Base-by-base conservation (phyloP, 2,113 vertebrate genomes). In the Oryzias javanicus region DNA sequence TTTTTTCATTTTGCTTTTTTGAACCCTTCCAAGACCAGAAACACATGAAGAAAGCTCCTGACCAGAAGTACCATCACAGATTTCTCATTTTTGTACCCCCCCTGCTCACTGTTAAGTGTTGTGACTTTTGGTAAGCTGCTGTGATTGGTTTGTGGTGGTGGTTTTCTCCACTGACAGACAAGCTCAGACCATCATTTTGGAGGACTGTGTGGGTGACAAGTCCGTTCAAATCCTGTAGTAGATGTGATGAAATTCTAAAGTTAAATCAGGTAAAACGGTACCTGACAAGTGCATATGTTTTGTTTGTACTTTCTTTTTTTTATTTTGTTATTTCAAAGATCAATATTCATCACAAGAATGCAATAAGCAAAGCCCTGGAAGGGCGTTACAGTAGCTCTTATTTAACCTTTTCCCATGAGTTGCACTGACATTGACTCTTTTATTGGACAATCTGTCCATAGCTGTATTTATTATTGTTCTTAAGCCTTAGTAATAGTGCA, bases 41-140 rank as follows among this genome's bases (percentile, higher is more conserved):
- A 92, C 90, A 86, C 90, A 91, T 90, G 75, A 83, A 85, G 93
- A 90, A 90, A 92, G 91, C 93, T 93, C 91, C 88, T 90, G 88
- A 89, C 82, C 89, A 91, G 92, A 91, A 84, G 57, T 82, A 76
- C 74, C 78, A 56, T 76, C 66, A 78, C 71, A 24, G 57, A 35
- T 13, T 68, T 62, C 25, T 64, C 53, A 22, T 64, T 67, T 81
- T 81, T 78, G 62, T 78, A 2, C 67, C 72, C 70, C 78, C 65
- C 72, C 69, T 70, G 70, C 75, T 84, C 80, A 80, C 83, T 77
- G 72, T 82, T 84, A 82, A 60, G 74, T 89, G 88, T 93, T 90
- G 89, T 93, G 91, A 90, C 88, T 84, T 91, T 93, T 91, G 92
- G 90, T 93, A 89, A 86, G 81, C 88, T 91, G 88, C 91, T 80